A percentile compares a stretch with the other conserved stretches of the same genome.
These are phyloP conservation scores for Caprella mutica DNA, from an alignment of 2,888 invertebrate genomes.

Conservation along the genomic window DNA sequence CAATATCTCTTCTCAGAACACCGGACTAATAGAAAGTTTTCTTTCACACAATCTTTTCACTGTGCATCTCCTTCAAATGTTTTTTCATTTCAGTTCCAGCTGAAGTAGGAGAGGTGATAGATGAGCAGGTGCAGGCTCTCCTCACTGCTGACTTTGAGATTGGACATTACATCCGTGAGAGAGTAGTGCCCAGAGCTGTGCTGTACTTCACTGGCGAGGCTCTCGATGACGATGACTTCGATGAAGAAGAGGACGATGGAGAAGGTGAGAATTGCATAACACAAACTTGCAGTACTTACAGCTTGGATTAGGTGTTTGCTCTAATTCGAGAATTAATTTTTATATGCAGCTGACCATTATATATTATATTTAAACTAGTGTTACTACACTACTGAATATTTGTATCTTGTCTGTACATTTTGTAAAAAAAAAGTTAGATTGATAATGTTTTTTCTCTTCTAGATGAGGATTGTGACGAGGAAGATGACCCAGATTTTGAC, in stretches of 20 bases:
- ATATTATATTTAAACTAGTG: neutral
- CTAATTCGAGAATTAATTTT: neutral
- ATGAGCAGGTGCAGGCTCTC: slow-evolving; percentile 75
- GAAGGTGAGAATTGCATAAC: slow-evolving; percentile 25
- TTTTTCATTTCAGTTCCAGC: slow-evolving; percentile 54
- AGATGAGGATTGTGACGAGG: slow-evolving; percentile 34
- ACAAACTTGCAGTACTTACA: neutral
- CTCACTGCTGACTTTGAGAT: slow-evolving; percentile 94
- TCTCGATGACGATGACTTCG: slow-evolving; percentile 36
- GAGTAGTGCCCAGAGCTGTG: slow-evolving; percentile 92
- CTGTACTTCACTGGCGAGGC: slow-evolving; percentile 72
- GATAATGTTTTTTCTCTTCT: slow-evolving; percentile 12
- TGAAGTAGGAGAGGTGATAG: slow-evolving; percentile 68
- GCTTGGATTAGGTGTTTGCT: neutral
- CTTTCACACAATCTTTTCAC: no score
- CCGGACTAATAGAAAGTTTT: no score
- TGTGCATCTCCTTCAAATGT: no score
- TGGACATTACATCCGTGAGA: slow-evolving; percentile 93
- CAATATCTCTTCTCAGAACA: neutral
- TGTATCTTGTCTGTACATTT: neutral
- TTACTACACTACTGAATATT: neutral
- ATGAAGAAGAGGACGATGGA: slow-evolving; percentile 36
- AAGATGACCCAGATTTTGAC: slow-evolving; percentile 36
- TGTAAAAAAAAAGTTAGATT: no score
- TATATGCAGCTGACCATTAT: no score